Percentiles rank a stretch among this genome's conserved stretches.
Conservation (phyloP, 2,888 invertebrate genomes). For the Allolobophora icterica region DNA sequence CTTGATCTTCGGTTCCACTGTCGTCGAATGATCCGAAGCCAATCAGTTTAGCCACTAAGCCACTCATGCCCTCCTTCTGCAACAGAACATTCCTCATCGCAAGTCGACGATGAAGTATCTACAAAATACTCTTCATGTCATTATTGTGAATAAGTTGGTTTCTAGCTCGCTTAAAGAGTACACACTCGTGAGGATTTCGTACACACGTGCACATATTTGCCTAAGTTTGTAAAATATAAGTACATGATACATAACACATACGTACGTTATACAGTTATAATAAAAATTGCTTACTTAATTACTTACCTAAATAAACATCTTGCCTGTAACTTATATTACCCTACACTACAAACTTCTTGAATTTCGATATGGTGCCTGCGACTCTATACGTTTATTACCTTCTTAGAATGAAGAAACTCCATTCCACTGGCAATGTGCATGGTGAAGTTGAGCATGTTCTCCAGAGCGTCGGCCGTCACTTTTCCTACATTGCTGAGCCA, state of each 20-base stretch:
- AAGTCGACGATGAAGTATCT: conserved; percentile 24
- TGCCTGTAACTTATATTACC: background rate
- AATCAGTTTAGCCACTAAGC: conserved; percentile 23
- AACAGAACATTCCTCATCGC: conserved; percentile 21
- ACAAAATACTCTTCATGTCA: background rate
- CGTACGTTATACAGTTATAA: background rate
- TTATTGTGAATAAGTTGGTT: background rate
- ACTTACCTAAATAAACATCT: too few relatives aligned
- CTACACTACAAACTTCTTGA: background rate
- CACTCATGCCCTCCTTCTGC: conserved; percentile 8
- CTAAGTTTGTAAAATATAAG: too few relatives aligned
- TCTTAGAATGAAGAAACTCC: conserved; percentile 31
- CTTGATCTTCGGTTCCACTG: background rate
- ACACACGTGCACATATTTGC: too few relatives aligned
- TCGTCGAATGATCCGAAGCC: conserved; percentile 15
- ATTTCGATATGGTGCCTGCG: background rate
- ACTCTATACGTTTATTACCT: background rate
- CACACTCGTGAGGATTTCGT: too few relatives aligned
- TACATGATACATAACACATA: too few relatives aligned
- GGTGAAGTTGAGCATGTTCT: conserved; percentile 33
- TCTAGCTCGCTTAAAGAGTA: too few relatives aligned
- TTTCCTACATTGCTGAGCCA: conserved; percentile 30
- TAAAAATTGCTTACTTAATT: too few relatives aligned
- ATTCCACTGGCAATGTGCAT: conserved; percentile 31
- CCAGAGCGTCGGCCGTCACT: background rate